Base-by-base conservation (phyloP, 2,797 vertebrate genomes). In the Holocentrus rufus region DNA sequence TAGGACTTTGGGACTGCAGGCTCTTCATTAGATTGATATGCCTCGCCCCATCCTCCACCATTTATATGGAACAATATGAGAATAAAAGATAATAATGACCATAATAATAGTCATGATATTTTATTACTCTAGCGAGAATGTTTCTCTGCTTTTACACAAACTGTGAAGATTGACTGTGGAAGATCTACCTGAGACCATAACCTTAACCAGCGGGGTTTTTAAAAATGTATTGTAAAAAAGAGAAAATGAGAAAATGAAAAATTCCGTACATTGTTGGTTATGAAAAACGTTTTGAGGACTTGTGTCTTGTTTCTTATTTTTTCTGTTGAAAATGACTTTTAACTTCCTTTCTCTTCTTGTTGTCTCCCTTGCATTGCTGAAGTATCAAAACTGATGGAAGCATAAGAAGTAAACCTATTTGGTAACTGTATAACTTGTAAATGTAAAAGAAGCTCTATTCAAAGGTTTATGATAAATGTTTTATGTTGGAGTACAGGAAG, bases 71-170 rank as follows among this genome's bases (percentile, higher is more conserved):
- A 95, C 91, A 93, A 91, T 94, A 94, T 91, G 89, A 94, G 91
- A 81, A 87, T 94, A 92, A 95, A 92, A 89, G 81, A 93, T 88
- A 88, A 95, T 91, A 90, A 92, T 90, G 88, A 89, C 82, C 85
- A 92, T 90, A 93, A 92, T 91, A 92, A 94, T 93, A 93, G 91
- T 93, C 90, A 90, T 92, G 91, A 94, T 98, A 97, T 98, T 98
- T 99, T 99, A 96, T 96, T 99, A 98, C 94, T 94, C 95, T 95
- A 95, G 95, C 88, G 81, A 95, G 95, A 96, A 93, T 89, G 90
- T 93, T 92, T 93, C 90, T 95, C 93, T 93, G 95, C 95, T 98
- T 98, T 98, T 98, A 95, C 96, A 96, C 94, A 94, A 94, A 95
- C 93, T 93, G 95, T 96, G 95, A 96, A 95, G 93, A 96, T 89